These are phyloP conservation scores for Tubulanus polymorphus DNA, from an alignment of 2,888 invertebrate genomes.

Conservation along the genomic window DNA sequence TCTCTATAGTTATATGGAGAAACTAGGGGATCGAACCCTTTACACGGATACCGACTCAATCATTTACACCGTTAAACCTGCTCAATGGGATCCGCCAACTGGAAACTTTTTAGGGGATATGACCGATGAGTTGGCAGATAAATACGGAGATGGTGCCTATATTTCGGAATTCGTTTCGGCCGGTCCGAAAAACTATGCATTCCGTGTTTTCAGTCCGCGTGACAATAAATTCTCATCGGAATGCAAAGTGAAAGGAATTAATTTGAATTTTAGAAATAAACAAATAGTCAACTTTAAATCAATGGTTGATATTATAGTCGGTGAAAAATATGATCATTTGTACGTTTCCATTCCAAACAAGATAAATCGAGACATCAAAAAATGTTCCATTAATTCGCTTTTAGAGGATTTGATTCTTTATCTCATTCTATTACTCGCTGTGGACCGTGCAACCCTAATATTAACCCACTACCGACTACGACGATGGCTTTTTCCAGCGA, in stretches of 20 bases:
- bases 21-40: not conserved
- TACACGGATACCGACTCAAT: not conserved
- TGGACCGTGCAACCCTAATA: too few relatives aligned
- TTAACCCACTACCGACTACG: too few relatives aligned
- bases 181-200: constrained; percentile 47
- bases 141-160: too few relatives aligned
- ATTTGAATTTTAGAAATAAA: constrained; percentile 21
- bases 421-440: too few relatives aligned
- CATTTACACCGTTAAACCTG: not conserved
- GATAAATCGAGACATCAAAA: too few relatives aligned
- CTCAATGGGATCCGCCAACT: not conserved
- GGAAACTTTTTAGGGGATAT: not conserved
- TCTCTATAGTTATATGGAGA: not conserved
- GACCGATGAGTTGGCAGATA: too few relatives aligned
- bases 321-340: too few relatives aligned
- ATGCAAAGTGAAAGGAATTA: constrained; percentile 31
- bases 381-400: too few relatives aligned
- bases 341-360: too few relatives aligned
- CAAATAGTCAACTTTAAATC: constrained; percentile 22
- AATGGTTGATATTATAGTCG: too few relatives aligned
- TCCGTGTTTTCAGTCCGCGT: constrained; percentile 17
- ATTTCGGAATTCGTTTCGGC: constrained; percentile 35
- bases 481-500: too few relatives aligned
- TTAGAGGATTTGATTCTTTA: too few relatives aligned
- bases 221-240: not conserved